phyloP scores from a whole-genome alignment of 2,888 invertebrate genomes.

The Archips xylosteana region DNA sequence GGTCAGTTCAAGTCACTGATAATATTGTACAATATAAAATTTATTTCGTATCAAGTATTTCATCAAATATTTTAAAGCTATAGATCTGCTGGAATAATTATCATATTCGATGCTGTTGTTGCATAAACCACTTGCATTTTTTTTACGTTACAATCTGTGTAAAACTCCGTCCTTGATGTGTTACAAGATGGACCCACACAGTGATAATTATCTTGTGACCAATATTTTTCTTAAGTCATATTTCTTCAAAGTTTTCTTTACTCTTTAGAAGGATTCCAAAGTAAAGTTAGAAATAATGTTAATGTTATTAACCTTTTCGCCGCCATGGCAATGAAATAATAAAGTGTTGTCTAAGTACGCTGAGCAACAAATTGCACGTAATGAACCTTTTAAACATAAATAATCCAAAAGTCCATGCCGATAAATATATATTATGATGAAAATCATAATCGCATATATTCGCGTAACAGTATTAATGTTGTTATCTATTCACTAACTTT shows the following conservation, averaged over 20 bases:
- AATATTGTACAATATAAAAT: not conserved
- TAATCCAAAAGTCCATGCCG: no score
- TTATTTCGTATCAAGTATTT: conserved; percentile 1
- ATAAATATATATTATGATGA: no score
- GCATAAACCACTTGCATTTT: not conserved
- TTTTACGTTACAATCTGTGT: not conserved
- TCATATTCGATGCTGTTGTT: conserved; percentile 20
- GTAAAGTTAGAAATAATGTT: not conserved
- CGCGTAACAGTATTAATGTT: no score
- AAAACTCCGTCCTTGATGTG: not conserved
- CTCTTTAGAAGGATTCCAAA: conserved; percentile 37
- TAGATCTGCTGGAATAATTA: conserved; percentile 16
- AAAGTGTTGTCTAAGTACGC: no score
- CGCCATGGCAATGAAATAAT: no score
- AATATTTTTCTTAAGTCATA: not conserved
- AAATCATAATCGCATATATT: no score
- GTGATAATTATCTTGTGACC: no score
- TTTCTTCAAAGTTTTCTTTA: not conserved
- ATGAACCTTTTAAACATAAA: no score
- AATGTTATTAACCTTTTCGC: not conserved
- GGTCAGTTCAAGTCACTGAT: not conserved
- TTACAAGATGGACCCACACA: not conserved
- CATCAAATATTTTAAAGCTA: conserved; percentile 28
- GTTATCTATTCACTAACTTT: no score
- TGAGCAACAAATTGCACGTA: no score